Conservation (phyloP, 2,888 invertebrate species). For the Thysanoteuthis rhombus region DNA sequence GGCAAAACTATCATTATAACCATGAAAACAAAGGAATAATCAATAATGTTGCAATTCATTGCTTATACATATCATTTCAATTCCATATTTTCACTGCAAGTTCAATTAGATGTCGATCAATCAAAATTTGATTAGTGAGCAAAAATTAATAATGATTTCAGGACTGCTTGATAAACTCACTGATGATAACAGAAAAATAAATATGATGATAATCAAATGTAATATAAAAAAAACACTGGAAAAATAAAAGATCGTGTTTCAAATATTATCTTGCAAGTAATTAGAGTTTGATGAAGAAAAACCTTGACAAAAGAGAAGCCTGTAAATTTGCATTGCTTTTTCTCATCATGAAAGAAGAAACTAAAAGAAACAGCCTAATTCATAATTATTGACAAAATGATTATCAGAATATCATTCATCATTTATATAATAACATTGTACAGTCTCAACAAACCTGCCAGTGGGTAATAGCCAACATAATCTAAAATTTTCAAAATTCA, state of each 20-base stretch:
- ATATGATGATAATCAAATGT: no score
- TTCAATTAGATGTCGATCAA: background rate
- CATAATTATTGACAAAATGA: background rate
- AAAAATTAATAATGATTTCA: background rate
- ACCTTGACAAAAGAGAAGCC: background rate
- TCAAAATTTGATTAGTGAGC: background rate
- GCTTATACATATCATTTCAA: background rate
- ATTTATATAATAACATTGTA: no score
- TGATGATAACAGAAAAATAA: background rate
- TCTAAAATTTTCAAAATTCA: no score
- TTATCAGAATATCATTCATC: background rate
- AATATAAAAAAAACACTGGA: background rate
- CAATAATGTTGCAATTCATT: background rate
- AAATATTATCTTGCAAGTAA: background rate
- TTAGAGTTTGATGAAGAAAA: background rate
- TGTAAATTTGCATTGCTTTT: background rate
- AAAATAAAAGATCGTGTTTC: background rate
- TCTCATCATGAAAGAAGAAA: background rate
- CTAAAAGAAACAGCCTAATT: background rate
- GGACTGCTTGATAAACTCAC: background rate
- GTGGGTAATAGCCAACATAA: no score
- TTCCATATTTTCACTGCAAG: background rate
- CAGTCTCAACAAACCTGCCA: no score
- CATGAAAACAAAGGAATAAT: background rate
- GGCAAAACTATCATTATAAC: background rate